Evolutionary conservation across 2,113 vertebrate genomes (phyloP), one percentile per base, ranked within the genome.

Genomic region (Jacana jacana): DNA sequence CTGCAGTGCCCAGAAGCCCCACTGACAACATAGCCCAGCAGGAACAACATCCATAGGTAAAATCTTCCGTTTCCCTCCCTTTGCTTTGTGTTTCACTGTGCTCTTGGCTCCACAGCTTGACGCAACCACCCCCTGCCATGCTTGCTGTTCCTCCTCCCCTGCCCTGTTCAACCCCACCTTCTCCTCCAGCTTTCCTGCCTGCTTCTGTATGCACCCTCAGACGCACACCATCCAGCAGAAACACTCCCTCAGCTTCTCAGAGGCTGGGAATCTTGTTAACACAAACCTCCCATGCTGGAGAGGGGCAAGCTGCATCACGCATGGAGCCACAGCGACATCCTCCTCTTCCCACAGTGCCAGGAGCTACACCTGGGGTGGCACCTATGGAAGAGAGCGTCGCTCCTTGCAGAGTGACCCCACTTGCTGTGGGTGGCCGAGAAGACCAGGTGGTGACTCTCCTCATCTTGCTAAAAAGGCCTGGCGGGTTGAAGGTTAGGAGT

Each of bases 281-380:
- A 1, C 86, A 87, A 65, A 35, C 88, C 86, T 95, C 92, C 88
- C 92, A 94, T 18, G 0, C 58, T 4, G 4, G 0, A 75, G 48
- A 88, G 73, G 49, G 65, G 23, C 82, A 91, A 92, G 92, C 80
- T 73, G 65, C 33, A 37, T 95, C 95, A 86, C 0, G n/a, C 5
- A 0, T 0, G 0, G 31, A 89, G 81, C 64, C 51, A 35, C n/a
- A 18, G 17, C 65, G 61, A 33, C 80, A 84, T 69, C 24, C 51
- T 68, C 46, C 65, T 44, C 85, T 65, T 20, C 49, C 68, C 79
- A n/a, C 63, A 30, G n/a, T 2, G 46, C 76, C 82, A 68, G 55
- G 37, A 88, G 68, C 72, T 24, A n/a, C 0, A 0, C 1, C 4
- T 2, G 4, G 64, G 24, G 18, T n/a, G 44, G 63, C n/a, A 77